Conservation (phyloP, 2,113 vertebrate species). For the Tupaia tana region DNA sequence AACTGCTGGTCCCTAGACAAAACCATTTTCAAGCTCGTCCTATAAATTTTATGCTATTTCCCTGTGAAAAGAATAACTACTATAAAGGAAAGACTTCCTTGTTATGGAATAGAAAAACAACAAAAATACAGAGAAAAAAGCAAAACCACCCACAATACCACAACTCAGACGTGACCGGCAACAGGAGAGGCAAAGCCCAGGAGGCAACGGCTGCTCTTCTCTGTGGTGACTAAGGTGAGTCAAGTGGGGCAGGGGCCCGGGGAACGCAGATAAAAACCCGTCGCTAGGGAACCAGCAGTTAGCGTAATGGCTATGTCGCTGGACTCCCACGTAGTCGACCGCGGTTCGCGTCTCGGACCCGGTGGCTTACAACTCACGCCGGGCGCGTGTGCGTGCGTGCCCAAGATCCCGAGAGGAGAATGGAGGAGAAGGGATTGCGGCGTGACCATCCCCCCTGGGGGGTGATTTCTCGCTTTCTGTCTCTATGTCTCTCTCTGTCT, state of each 20-base stretch:
- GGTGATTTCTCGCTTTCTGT: too few relatives aligned
- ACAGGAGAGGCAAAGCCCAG: not conserved
- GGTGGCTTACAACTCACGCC: too few relatives aligned
- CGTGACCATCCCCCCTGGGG: too few relatives aligned
- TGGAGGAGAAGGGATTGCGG: too few relatives aligned
- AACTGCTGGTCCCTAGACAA: too few relatives aligned
- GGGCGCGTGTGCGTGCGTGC: too few relatives aligned
- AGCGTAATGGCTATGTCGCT: too few relatives aligned
- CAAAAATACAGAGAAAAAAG: constrained; percentile 3
- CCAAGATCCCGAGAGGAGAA: too few relatives aligned
- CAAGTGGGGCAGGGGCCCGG: fast-evolving
- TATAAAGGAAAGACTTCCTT: constrained; percentile 10
- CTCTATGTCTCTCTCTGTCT: too few relatives aligned
- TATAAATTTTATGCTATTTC: constrained; percentile 4
- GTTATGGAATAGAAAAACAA: not conserved
- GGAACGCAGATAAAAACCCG: fast-evolving
- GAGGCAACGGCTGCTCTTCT: not conserved
- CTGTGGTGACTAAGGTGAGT: not conserved
- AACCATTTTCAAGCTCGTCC: not conserved
- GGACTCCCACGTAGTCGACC: too few relatives aligned
- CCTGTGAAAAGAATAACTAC: not conserved
- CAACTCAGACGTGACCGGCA: not conserved
- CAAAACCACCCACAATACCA: not conserved
- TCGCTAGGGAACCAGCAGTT: too few relatives aligned
- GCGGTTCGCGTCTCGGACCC: too few relatives aligned